Base-by-base conservation (phyloP, 1,140 invertebrate genomes). In the Zaprionus ornatus region DNA sequence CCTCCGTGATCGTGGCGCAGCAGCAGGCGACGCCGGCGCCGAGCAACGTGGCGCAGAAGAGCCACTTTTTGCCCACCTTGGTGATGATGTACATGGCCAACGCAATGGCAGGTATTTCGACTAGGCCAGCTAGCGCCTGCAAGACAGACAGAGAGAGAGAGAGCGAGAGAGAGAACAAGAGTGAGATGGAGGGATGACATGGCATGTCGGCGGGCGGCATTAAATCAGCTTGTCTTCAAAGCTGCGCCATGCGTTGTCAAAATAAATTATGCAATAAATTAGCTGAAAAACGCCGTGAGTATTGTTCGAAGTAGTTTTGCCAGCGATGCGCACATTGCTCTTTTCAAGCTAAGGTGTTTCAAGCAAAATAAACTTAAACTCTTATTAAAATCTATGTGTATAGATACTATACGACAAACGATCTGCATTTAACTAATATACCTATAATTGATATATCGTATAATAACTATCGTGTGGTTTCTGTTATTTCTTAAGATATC, bases 81-180 rank as follows among this genome's bases (percentile, higher is more conserved):
- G 96, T 92, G 35, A 96, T 93, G 74, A 96, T 94, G 9, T 95
- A 93, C 74, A 96, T 96, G 82, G 95, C 96, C 40, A 96, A 90
- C 9, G 95, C 95, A 69, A 96, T 95, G 9, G 95, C 95, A 45
- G 96, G 96, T 56, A 96, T 93, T 93, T 96, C 96, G 19, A 96
- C 95, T 55, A 95, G 92, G 64, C 95, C 95, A 81, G 95, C 93
- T 85, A 95, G 93, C 68, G 93, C 93, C 93, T 94, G 65, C 1
- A 55, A 61, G 19, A 55, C 10, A 23, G 35, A 63, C 17, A 45
- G 10, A 35, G n/a, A 42, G 23, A 13, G 19, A 29, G 35, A n/a
- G 27, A 57, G 15, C 45, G 35, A 32, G 29, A 3, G 9, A 9
- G 50, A 25, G 32, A 9, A 57, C 19, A 19, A 17, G 50, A 74